These are phyloP conservation scores for Bradypodion pumilum DNA, from an alignment of 2,797 vertebrate species.

Conservation along the genomic window DNA sequence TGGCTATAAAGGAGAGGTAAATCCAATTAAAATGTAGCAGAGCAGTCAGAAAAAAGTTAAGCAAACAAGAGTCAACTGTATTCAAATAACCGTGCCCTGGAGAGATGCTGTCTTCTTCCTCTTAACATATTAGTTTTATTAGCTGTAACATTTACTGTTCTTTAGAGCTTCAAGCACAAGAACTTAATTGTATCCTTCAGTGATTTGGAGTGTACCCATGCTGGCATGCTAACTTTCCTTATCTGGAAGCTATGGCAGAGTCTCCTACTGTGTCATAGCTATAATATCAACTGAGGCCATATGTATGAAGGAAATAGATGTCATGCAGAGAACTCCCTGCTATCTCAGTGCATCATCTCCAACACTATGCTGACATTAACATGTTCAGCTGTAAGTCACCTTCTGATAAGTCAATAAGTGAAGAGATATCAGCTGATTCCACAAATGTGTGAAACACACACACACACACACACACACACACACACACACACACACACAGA, in stretches of 20 bases:
- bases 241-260: not conserved
- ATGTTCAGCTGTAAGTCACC: not conserved
- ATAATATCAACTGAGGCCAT: not conserved
- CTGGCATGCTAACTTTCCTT: not conserved
- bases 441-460: not conserved
- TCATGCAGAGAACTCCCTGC: not conserved
- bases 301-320: not conserved
- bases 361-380: not conserved
- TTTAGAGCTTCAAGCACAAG: not conserved
- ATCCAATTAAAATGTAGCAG: constrained; percentile 2
- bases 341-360: not conserved
- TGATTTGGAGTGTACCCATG: not conserved
- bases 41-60: not conserved
- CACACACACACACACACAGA: no score
- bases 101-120: not conserved
- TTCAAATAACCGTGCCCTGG: not conserved
- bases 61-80: not conserved
- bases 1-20: not conserved
- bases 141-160: not conserved
- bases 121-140: not conserved
- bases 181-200: not conserved
- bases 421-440: not conserved
- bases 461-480: no score
- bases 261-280: not conserved
- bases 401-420: not conserved